Conservation (phyloP, 2,888 invertebrate genomes). For the Limenitis camilla region DNA sequence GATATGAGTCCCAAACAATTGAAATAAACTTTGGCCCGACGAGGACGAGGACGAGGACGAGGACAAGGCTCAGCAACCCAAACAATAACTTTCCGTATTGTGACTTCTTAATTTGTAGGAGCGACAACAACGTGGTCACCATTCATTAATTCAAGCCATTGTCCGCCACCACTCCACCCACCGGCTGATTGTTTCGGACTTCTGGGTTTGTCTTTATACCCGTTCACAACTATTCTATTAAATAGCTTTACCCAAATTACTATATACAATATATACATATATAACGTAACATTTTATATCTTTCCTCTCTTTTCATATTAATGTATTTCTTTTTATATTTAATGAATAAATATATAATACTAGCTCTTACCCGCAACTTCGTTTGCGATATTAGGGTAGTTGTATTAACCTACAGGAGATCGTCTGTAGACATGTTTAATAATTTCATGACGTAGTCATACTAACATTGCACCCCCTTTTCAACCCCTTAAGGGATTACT, state of each 20-base stretch:
- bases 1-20: not conserved
- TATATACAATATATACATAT: too few relatives aligned
- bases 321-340: too few relatives aligned
- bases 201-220: conserved; percentile 14
- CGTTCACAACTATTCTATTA: conserved; percentile 1
- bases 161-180: conserved; percentile 23
- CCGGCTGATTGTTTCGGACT: conserved; percentile 34
- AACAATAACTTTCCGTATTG: conserved; percentile 27
- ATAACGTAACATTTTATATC: too few relatives aligned
- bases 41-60: not conserved
- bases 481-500: too few relatives aligned
- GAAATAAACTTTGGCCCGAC: not conserved
- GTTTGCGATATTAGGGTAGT: too few relatives aligned
- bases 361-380: too few relatives aligned
- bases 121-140: conserved; percentile 10
- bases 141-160: conserved; percentile 37
- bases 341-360: too few relatives aligned
- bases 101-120: conserved; percentile 20
- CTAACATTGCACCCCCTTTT: too few relatives aligned
- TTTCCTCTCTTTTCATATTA: too few relatives aligned
- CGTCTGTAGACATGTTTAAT: too few relatives aligned
- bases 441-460: too few relatives aligned
- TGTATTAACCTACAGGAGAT: too few relatives aligned
- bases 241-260: not conserved
- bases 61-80: not conserved